Conservation (phyloP, 2,797 vertebrate species). For the Argya squamiceps region DNA sequence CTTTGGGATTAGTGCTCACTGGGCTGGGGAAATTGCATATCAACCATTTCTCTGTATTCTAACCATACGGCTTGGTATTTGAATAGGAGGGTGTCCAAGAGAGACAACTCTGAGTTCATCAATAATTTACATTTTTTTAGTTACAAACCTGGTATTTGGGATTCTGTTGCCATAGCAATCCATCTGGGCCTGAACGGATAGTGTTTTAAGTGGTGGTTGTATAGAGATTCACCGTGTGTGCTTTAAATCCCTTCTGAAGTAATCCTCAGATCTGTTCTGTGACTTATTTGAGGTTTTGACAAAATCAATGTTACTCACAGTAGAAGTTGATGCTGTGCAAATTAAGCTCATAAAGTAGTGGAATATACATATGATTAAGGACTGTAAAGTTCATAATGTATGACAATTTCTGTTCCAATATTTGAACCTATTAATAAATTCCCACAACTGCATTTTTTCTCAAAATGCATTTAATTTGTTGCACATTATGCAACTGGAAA, state of each 20-base stretch:
- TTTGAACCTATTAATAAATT: constrained; percentile 33
- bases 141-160: constrained; percentile 58
- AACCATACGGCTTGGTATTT: constrained; percentile 45
- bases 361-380: constrained; percentile 6
- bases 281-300: constrained; percentile 32
- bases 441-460: not conserved
- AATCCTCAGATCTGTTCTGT: constrained; percentile 65
- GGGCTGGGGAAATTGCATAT: constrained; percentile 57
- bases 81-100: constrained; percentile 51
- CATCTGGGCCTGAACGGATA: constrained; percentile 54
- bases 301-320: constrained; percentile 59
- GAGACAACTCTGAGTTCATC: constrained; percentile 56
- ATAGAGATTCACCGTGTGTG: constrained; percentile 49
- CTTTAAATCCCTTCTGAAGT: constrained; percentile 69
- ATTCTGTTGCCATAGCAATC: constrained; percentile 70
- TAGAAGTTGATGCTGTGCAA: constrained; percentile 44
- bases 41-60: constrained; percentile 51
- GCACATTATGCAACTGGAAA: constrained; percentile 35
- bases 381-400: constrained; percentile 10
- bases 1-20: constrained; percentile 68
- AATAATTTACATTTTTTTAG: constrained; percentile 74
- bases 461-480: constrained; percentile 22
- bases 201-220: constrained; percentile 59
- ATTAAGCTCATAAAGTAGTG: constrained; percentile 37
- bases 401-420: constrained; percentile 20